These are phyloP conservation scores for Henricia sp. DNA, from an alignment of 53 echinoderm and acorn worm genomes.

Conservation along the genomic window DNA sequence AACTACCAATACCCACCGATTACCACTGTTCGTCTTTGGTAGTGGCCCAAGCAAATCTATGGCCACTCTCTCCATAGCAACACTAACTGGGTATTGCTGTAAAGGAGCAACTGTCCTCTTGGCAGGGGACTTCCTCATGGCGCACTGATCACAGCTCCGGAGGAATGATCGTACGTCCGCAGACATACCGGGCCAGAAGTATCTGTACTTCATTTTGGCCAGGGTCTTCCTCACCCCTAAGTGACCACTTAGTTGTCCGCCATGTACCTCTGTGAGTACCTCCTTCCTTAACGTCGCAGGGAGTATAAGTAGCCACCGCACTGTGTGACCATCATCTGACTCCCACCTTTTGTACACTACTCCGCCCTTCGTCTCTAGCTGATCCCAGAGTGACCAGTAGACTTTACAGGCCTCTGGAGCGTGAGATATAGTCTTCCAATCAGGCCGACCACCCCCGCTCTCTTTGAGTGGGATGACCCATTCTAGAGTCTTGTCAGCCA, in stretches of 20 bases:
- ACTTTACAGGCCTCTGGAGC: not conserved
- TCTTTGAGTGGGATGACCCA: constrained; percentile 33
- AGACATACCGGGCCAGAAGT: constrained; percentile 63
- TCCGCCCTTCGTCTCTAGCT: constrained; percentile 26
- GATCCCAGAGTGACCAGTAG: constrained; percentile 54
- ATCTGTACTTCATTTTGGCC: constrained; percentile 45
- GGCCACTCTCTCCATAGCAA: constrained; percentile 59
- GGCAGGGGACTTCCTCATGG: constrained; percentile 43
- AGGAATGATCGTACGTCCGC: constrained; percentile 50
- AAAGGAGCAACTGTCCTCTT: constrained; percentile 38
- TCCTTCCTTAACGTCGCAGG: not conserved
- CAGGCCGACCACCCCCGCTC: constrained; percentile 6
- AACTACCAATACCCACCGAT: too few species aligned
- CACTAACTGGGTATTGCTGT: constrained; percentile 27
- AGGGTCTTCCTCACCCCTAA: constrained; percentile 47
- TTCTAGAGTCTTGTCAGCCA: constrained; percentile 5
- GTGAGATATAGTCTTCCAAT: constrained; percentile 23
- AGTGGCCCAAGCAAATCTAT: too few species aligned
- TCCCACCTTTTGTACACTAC: constrained; percentile 63
- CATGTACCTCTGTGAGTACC: constrained; percentile 24
- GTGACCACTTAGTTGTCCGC: not conserved
- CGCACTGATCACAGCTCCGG: constrained; percentile 55
- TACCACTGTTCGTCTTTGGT: too few species aligned
- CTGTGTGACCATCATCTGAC: constrained; percentile 36
- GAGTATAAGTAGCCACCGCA: constrained; percentile 18